Evolutionary conservation across 2,113 vertebrate species (phyloP).

Genomic region (Antigone vipio): DNA sequence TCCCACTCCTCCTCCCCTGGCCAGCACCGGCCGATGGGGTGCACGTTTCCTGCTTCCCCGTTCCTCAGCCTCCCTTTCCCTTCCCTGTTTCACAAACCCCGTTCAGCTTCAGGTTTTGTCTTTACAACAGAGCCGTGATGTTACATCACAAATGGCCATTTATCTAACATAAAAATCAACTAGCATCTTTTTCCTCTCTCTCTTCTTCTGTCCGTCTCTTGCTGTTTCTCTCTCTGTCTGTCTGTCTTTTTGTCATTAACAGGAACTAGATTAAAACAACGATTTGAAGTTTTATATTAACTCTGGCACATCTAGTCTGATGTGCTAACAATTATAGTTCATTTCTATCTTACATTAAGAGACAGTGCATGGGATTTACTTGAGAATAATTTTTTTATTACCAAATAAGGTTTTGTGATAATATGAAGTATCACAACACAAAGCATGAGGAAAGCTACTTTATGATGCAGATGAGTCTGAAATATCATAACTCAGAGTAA

Average conservation of each 20-base stretch:
- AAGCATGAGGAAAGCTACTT: neutral
- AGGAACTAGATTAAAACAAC: neutral
- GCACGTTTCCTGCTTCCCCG: neutral
- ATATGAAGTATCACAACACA: neutral
- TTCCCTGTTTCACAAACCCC: neutral
- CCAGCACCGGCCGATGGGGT: neutral
- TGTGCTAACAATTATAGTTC: neutral
- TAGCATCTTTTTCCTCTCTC: neutral
- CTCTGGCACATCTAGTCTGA: too few species aligned
- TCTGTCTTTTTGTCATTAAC: neutral
- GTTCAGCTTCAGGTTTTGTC: neutral
- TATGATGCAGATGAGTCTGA: neutral
- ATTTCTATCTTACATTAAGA: neutral
- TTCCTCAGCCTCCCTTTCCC: neutral
- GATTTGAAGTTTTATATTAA: neutral
- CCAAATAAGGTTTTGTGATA: neutral
- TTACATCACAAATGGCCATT: neutral
- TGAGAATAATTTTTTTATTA: neutral
- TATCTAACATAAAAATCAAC: neutral
- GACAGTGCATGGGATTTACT: neutral
- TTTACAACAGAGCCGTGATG: neutral
- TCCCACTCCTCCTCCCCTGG: neutral
- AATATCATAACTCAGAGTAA: neutral
- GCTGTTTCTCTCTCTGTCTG: neutral
- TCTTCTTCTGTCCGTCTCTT: neutral